Percentiles rank a stretch among this genome's conserved stretches.
These are phyloP conservation scores for Yoshiicerus persimilis DNA, from an alignment of 1,140 invertebrate species.

Conservation along the genomic window DNA sequence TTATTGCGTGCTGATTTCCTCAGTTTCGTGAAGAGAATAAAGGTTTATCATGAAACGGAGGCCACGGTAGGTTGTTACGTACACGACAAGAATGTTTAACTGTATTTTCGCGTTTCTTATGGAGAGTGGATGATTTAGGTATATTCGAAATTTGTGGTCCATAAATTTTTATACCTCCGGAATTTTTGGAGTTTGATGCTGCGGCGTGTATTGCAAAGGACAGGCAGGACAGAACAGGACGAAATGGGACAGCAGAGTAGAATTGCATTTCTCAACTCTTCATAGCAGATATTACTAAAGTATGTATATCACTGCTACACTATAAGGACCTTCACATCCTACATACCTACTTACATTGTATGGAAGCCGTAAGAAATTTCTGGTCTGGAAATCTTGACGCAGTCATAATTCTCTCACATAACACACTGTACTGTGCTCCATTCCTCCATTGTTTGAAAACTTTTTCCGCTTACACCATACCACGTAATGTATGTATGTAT, in stretches of 20 bases:
- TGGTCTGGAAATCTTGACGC: conserved; percentile 44
- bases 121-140: conserved; percentile 30
- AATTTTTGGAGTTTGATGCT: conserved; percentile 2
- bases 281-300: background rate
- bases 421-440: background rate
- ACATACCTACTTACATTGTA: background rate
- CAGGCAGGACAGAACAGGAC: background rate
- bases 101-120: conserved; percentile 14
- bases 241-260: background rate
- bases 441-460: conserved; percentile 41
- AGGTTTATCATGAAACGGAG: background rate
- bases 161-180: conserved; percentile 44
- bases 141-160: conserved; percentile 32
- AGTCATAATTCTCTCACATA: conserved; percentile 39
- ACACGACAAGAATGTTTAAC: conserved; percentile 4
- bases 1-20: background rate
- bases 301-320: background rate
- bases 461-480: background rate
- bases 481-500: background rate
- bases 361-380: conserved; percentile 25
- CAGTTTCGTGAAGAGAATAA: background rate
- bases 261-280: conserved; percentile 7
- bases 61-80: background rate
- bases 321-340: background rate
- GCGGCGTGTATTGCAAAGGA: conserved; percentile 11